phyloP scores from a whole-genome alignment of 2,113 vertebrate genomes.

The Rhea pennata region DNA sequence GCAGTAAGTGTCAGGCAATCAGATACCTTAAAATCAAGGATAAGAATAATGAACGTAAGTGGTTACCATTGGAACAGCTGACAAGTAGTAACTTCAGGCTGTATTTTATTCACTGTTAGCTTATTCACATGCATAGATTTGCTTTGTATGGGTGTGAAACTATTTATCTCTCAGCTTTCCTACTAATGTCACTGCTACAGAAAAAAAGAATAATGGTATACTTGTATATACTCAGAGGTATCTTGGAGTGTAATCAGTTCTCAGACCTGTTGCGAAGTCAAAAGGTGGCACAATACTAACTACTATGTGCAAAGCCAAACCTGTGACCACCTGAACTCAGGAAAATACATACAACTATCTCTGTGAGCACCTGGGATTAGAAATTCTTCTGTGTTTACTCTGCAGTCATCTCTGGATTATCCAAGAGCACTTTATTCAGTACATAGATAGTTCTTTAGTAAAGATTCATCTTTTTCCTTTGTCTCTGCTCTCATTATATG shows the following conservation, averaged over 20 bases:
- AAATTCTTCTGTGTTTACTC: neutral
- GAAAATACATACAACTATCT: neutral
- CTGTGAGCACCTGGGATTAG: neutral
- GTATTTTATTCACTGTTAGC: neutral
- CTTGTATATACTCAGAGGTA: neutral
- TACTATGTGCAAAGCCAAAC: neutral
- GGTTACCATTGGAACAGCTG: neutral
- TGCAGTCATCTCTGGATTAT: neutral
- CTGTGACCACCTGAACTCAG: neutral
- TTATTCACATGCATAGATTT: neutral
- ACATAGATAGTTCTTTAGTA: neutral
- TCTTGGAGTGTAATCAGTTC: neutral
- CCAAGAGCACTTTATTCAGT: neutral
- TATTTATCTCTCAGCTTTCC: neutral
- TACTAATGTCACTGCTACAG: neutral
- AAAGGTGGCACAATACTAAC: neutral
- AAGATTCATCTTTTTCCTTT: neutral
- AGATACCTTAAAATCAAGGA: neutral
- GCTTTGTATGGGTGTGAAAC: neutral
- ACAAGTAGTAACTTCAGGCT: neutral
- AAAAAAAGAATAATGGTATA: neutral
- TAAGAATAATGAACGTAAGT: fast-evolving
- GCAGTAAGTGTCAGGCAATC: neutral
- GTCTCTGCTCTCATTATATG: neutral
- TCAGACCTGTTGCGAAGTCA: neutral